phyloP scores from a whole-genome alignment of 2,113 vertebrate genomes.

The Gymnogyps californianus region DNA sequence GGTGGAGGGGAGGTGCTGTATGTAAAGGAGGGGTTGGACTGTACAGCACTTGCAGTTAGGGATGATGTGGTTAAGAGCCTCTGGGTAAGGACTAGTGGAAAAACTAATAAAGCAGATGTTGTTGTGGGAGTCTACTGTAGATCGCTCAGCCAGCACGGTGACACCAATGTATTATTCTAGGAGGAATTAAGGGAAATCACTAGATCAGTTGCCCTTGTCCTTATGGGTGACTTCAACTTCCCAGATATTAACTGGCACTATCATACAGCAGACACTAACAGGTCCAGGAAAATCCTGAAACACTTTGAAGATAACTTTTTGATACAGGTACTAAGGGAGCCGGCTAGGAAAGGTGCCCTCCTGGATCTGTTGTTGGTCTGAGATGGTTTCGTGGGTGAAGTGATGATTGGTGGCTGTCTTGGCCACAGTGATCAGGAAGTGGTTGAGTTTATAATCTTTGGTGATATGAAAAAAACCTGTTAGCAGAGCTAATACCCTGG shows the following conservation, averaged over 20 bases:
- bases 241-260: neutral
- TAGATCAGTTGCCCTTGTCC: rapidly evolving
- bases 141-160: rapidly evolving
- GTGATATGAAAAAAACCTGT: neutral
- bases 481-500: neutral
- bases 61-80: neutral
- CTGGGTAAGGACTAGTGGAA: neutral
- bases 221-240: neutral
- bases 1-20: neutral
- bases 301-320: neutral
- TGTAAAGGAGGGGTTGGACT: neutral
- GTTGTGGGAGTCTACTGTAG: neutral
- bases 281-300: neutral
- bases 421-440: neutral
- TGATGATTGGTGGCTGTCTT: neutral
- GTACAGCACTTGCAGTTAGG: rapidly evolving
- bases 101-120: neutral
- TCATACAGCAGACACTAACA: neutral
- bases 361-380: neutral
- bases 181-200: neutral
- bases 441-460: neutral
- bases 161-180: neutral
- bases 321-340: neutral
- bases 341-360: neutral
- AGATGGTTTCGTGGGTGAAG: neutral